Evolutionary conservation across 2,797 vertebrate genomes (phyloP), one percentile per base, ranked within the genome.

Genomic region (Karalla daura): DNA sequence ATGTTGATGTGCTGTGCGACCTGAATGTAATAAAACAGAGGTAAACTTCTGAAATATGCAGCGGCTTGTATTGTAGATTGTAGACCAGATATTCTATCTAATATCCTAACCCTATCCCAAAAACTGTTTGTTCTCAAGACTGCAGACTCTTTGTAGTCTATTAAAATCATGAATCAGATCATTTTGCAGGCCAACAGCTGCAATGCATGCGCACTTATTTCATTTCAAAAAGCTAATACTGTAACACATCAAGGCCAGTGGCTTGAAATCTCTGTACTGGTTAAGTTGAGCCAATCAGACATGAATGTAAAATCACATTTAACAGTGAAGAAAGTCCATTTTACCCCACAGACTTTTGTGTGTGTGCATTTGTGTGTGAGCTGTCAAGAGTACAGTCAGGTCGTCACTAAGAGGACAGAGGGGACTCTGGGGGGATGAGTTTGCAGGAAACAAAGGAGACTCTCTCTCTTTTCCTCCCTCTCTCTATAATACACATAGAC

Each of bases 371-470:
- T 39, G 33, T 27, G 40, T 23, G 59, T 15, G 50, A 12, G 63
- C 73, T 81, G 80, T 86, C 63, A 44, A 63, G 58, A 74, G 37
- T 59, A 81, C 67, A 74, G 70, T 75, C 64, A 75, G 67, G 78
- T 58, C 80, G 74, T 79, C 78, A 82, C 41, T 47, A 68, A 69
- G 53, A 80, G 74, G 80, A 86, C 83, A 74, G 45, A 53, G 20
- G 20, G 46, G 73, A 74, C 85, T 81, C 84, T 59, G 28, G 82
- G 72, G 78, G 65, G 72, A 83, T 87, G 80, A 85, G 80, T 70
- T 83, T 73, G 76, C 80, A 85, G 64, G n/a, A 86, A 86, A 68
- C 35, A 72, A 76, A 76, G 52, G 55, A 46, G 20, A 74, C 52
- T 49, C 3, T 2, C 49, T 41, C 25, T 44, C 10, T 63, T 23